Percentiles rank a stretch among this genome's conserved stretches.
These are phyloP conservation scores for Chlorodrepanis virens DNA, from an alignment of 2,113 vertebrate species.

Conservation along the genomic window DNA sequence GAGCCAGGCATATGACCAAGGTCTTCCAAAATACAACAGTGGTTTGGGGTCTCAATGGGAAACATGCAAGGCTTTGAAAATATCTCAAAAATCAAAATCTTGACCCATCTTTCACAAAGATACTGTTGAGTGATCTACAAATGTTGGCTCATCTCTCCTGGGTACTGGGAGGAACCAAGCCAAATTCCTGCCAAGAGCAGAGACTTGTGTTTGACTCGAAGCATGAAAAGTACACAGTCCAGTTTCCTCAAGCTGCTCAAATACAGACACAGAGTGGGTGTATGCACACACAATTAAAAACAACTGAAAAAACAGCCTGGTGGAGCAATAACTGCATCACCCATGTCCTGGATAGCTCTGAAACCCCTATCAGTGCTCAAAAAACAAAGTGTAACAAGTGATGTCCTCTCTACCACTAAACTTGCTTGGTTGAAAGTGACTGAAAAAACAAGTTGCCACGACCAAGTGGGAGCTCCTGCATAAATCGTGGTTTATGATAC, in stretches of 20 bases:
- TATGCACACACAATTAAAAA: not conserved
- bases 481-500: not conserved
- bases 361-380: not conserved
- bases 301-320: not conserved
- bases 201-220: not conserved
- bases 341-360: not conserved
- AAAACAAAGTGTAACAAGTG: not conserved
- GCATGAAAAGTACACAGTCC: not conserved
- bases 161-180: not conserved
- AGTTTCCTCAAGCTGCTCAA: constrained; percentile 3
- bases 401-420: not conserved
- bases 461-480: not conserved
- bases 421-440: not conserved
- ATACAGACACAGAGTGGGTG: not conserved
- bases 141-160: not conserved
- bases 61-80: not conserved
- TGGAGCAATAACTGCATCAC: not conserved
- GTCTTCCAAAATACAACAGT: not conserved
- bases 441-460: not conserved
- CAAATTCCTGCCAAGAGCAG: constrained; percentile 14
- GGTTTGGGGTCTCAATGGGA: not conserved
- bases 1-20: not conserved
- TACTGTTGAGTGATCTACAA: not conserved
- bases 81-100: not conserved
- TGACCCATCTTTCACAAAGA: not conserved